Evolutionary conservation across 2,797 vertebrate species (phyloP).

Genomic region (Pipistrellus pipistrellus): DNA sequence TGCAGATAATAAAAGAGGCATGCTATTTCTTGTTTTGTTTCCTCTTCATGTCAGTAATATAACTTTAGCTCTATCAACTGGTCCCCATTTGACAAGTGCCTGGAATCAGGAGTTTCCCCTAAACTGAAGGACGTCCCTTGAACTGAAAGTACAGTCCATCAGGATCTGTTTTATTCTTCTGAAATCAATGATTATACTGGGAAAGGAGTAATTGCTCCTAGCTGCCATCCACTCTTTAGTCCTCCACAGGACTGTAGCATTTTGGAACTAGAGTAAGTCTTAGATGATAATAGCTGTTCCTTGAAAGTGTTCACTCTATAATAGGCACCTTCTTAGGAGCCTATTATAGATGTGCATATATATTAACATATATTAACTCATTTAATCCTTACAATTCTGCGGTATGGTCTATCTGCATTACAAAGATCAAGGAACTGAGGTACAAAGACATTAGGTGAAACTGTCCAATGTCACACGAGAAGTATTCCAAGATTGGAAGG

Average conservation of each 20-base stretch:
- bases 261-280: constrained; percentile 19
- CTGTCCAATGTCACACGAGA: not conserved
- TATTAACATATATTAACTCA: not conserved
- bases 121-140: not conserved
- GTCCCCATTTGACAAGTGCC: not conserved
- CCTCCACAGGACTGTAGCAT: not conserved
- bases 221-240: not conserved
- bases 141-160: constrained; percentile 24
- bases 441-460: not conserved
- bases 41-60: not conserved
- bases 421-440: not conserved
- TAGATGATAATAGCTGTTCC: not conserved
- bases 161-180: not conserved
- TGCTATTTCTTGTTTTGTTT: constrained; percentile 11
- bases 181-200: not conserved
- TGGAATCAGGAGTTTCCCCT: constrained; percentile 31
- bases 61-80: not conserved
- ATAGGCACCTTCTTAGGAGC: not conserved
- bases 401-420: not conserved
- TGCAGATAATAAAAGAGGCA: not conserved
- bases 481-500: not conserved
- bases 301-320: not conserved
- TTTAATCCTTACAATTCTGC: not conserved
- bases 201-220: not conserved
- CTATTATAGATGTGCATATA: not conserved